phyloP scores from a whole-genome alignment of 2,888 invertebrate species.

The Platycheirus albimanus region DNA sequence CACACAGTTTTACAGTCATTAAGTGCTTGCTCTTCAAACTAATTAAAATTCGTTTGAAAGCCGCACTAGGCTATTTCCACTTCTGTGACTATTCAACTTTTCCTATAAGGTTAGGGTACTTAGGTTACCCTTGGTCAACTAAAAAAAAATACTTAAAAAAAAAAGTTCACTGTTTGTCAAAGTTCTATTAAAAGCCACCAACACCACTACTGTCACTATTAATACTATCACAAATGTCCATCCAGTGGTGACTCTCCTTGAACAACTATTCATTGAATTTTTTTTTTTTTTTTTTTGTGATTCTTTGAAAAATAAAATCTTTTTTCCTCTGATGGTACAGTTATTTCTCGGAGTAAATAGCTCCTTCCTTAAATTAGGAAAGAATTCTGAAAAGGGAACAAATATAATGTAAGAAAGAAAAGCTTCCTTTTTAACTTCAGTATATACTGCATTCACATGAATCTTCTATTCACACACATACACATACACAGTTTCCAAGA shows the following conservation, averaged over 20 bases:
- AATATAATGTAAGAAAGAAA: slow-evolving; percentile 12
- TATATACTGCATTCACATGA: no score
- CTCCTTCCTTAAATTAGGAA: slow-evolving; percentile 27
- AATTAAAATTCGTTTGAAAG: slow-evolving; percentile 41
- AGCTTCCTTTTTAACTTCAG: no score
- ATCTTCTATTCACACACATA: no score
- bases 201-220: not conserved
- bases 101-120: not conserved
- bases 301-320: slow-evolving; percentile 6
- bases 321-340: slow-evolving; percentile 1
- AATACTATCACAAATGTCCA: not conserved
- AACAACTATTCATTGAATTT: slow-evolving; percentile 23
- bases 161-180: slow-evolving; percentile 22
- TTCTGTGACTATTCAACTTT: slow-evolving; percentile 39
- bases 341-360: not conserved
- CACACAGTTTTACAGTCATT: slow-evolving; percentile 37
- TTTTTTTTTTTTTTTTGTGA: slow-evolving; percentile 3
- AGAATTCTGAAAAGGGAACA: not conserved
- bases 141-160: no score
- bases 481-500: slow-evolving; percentile 11
- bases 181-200: slow-evolving; percentile 1
- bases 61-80: slow-evolving; percentile 40
- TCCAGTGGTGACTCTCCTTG: slow-evolving; percentile 17
- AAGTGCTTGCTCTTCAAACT: slow-evolving; percentile 27
- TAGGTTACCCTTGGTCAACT: not conserved